phyloP scores from a whole-genome alignment of 2,888 invertebrate species.

The Acanthosoma haemorrhoidale region DNA sequence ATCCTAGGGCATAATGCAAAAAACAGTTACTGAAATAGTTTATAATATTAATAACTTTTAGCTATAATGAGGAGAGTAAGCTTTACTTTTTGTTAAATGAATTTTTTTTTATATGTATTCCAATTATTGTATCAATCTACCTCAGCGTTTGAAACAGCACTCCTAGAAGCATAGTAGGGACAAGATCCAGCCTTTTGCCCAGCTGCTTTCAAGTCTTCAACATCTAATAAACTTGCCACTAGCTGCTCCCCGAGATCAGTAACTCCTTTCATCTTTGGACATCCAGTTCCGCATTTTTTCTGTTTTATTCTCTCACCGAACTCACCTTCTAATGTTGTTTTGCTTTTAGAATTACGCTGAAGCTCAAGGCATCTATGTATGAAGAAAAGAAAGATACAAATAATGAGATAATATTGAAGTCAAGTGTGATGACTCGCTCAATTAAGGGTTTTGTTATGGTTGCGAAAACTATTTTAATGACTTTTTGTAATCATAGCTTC shows the following conservation, averaged over 20 bases:
- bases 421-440: too few relatives aligned
- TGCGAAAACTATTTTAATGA: too few relatives aligned
- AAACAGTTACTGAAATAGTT: too few relatives aligned
- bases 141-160: conserved; percentile 77
- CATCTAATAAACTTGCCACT: conserved; percentile 69
- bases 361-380: conserved; percentile 66
- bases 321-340: conserved; percentile 53
- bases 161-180: conserved; percentile 87
- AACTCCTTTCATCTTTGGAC: conserved; percentile 56
- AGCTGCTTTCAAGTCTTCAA: conserved; percentile 73
- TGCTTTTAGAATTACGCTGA: conserved; percentile 60
- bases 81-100: too few relatives aligned
- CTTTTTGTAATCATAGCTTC: too few relatives aligned
- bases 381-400: background rate
- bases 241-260: conserved; percentile 56
- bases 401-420: too few relatives aligned
- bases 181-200: conserved; percentile 73
- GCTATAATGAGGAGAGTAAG: too few relatives aligned
- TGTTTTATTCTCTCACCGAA: conserved; percentile 57
- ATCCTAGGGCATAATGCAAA: too few relatives aligned
- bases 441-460: too few relatives aligned
- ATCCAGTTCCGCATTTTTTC: conserved; percentile 53
- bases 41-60: too few relatives aligned
- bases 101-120: too few relatives aligned
- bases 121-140: conserved; percentile 45